Evolutionary conservation across 2,797 vertebrate species (phyloP).

Genomic region (Alca torda): DNA sequence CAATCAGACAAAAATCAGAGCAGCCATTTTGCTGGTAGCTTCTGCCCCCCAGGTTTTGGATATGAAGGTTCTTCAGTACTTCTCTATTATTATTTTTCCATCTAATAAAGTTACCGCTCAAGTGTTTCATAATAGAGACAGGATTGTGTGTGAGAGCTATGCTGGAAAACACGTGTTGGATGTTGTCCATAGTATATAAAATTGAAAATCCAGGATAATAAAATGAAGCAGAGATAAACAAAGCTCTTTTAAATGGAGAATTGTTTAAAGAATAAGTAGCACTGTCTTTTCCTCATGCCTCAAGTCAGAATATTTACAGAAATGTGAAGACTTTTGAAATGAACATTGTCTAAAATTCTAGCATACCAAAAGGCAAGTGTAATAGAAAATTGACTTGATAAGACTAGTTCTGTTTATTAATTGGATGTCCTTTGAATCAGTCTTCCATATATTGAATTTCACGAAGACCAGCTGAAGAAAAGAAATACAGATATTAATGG

Average conservation of each 20-base stretch:
- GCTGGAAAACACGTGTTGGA: not conserved
- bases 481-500: not conserved
- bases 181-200: not conserved
- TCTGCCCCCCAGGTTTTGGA: not conserved
- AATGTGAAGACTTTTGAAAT: not conserved
- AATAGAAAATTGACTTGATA: constrained; percentile 8
- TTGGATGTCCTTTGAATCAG: not conserved
- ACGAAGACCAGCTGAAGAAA: not conserved
- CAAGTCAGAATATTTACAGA: not conserved
- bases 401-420: not conserved
- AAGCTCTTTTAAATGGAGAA: not conserved
- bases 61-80: not conserved
- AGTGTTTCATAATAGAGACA: not conserved
- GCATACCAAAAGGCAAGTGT: not conserved
- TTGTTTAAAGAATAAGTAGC: not conserved
- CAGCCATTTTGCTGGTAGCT: not conserved
- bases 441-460: not conserved
- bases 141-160: not conserved
- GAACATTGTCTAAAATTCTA: not conserved
- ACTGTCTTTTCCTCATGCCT: not conserved
- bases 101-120: not conserved
- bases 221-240: not conserved
- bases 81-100: not conserved
- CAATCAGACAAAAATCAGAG: not conserved
- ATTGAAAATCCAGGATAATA: not conserved